Conservation (phyloP, 2,888 invertebrate genomes). For the Icerya purchasi region DNA sequence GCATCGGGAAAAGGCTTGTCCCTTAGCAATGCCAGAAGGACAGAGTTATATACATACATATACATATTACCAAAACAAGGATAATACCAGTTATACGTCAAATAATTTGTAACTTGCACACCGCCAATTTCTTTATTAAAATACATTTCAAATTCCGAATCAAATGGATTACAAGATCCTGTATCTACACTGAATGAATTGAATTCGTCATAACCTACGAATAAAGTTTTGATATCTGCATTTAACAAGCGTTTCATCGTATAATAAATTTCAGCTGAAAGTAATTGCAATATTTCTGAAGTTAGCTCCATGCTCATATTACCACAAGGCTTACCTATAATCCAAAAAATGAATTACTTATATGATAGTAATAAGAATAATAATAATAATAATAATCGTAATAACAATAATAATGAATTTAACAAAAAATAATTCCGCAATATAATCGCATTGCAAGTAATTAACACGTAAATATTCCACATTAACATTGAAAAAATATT, state of each 20-base stretch:
- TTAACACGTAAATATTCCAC: no score
- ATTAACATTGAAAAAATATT: no score
- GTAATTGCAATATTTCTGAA: slow-evolving; percentile 44
- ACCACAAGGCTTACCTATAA: slow-evolving; percentile 9
- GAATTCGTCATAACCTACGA: slow-evolving; percentile 21
- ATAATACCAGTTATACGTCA: slow-evolving; percentile 46
- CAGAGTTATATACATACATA: not conserved
- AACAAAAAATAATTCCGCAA: no score
- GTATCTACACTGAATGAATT: slow-evolving; percentile 17
- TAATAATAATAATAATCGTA: no score
- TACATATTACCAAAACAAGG: not conserved
- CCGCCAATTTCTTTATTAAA: slow-evolving; percentile 59
- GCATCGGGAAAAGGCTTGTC: no score
- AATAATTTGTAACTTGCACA: slow-evolving; percentile 52
- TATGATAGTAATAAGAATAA: no score
- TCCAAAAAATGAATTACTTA: not conserved
- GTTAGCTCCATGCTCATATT: slow-evolving; percentile 19
- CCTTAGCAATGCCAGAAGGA: not conserved
- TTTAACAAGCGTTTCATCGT: slow-evolving; percentile 60
- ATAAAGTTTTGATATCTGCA: slow-evolving; percentile 60
- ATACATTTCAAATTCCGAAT: slow-evolving; percentile 35
- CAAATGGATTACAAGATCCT: slow-evolving; percentile 41
- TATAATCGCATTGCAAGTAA: no score
- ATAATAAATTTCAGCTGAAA: slow-evolving; percentile 51
- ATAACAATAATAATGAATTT: no score